Percentiles rank a stretch among this genome's conserved stretches.
Evolutionary conservation across 1,140 invertebrate genomes (phyloP).

Genomic region (Agraylea sexmaculata): DNA sequence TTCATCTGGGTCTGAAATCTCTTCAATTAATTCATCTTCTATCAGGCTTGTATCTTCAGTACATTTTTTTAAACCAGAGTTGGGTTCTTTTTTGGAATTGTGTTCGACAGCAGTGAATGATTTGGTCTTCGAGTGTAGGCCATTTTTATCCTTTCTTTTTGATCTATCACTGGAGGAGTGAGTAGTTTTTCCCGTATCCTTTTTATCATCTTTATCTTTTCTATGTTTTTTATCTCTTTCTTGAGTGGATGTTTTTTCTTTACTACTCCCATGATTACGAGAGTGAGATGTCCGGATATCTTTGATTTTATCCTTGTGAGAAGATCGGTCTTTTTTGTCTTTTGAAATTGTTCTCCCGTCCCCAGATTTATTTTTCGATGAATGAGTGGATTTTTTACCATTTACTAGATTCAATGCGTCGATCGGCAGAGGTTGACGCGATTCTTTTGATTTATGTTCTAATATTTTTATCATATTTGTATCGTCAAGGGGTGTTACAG

Average conservation of each 20-base stretch:
- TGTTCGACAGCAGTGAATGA: constrained; percentile 1
- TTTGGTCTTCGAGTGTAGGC: constrained; percentile 4
- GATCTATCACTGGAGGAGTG: background rate
- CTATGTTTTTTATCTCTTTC: background rate
- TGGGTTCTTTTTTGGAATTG: constrained; percentile 7
- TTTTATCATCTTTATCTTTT: constrained; percentile 1
- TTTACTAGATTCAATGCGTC: too few relatives aligned
- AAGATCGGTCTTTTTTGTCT: too few relatives aligned
- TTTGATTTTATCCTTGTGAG: too few relatives aligned
- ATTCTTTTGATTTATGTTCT: background rate
- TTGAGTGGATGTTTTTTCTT: constrained; percentile 5
- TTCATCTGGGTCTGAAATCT: constrained; percentile 35
- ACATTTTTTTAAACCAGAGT: constrained; percentile 5
- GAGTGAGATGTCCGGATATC: too few relatives aligned
- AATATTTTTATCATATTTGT: background rate
- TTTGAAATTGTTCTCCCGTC: too few relatives aligned
- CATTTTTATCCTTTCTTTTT: too few relatives aligned
- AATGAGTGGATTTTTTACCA: too few relatives aligned
- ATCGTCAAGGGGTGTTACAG: background rate
- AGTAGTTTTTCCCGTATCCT: constrained; percentile 1
- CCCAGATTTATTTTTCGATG: too few relatives aligned
- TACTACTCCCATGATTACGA: too few relatives aligned
- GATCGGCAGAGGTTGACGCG: background rate
- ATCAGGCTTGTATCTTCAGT: background rate
- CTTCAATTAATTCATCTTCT: constrained; percentile 24